Percentiles rank a stretch among this genome's conserved stretches.
Evolutionary conservation across 2,113 vertebrate species (phyloP).

Genomic region (Coturnix japonica): DNA sequence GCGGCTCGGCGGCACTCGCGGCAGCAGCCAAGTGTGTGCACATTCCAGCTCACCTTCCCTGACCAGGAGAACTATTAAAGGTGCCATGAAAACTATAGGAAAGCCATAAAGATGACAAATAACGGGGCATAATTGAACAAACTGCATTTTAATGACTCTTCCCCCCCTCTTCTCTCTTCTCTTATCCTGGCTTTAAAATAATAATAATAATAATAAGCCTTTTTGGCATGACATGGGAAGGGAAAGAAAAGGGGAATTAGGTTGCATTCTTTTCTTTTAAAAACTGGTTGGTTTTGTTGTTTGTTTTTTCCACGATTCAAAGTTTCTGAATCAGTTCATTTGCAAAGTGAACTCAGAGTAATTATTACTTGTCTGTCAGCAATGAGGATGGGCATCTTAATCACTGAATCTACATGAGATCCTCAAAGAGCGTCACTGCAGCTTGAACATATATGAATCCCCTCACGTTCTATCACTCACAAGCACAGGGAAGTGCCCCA

Average conservation of each 20-base stretch:
- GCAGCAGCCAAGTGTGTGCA: slow-evolving; percentile 69
- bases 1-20: slow-evolving; percentile 77
- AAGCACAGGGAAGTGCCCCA: neutral
- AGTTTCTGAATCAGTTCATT: slow-evolving; percentile 5
- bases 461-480: neutral
- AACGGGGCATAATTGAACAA: slow-evolving; percentile 62
- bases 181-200: slow-evolving; percentile 4
- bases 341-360: neutral
- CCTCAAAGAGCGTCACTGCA: neutral
- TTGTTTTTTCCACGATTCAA: neutral
- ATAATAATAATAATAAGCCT: slow-evolving; percentile 8
- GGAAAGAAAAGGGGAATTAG: neutral
- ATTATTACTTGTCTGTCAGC: neutral
- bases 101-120: slow-evolving; percentile 81
- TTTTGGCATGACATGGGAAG: neutral
- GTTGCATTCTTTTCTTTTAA: neutral
- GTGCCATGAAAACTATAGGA: slow-evolving; percentile 73
- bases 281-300: neutral
- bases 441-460: neutral
- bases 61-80: slow-evolving; percentile 79
- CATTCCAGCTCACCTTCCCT: slow-evolving; percentile 82
- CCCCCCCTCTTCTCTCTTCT: neutral
- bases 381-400: neutral
- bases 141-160: slow-evolving; percentile 76
- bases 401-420: slow-evolving; percentile 20